Base-by-base conservation (phyloP, 2,797 vertebrate genomes). In the Ptychadena robeensis region DNA sequence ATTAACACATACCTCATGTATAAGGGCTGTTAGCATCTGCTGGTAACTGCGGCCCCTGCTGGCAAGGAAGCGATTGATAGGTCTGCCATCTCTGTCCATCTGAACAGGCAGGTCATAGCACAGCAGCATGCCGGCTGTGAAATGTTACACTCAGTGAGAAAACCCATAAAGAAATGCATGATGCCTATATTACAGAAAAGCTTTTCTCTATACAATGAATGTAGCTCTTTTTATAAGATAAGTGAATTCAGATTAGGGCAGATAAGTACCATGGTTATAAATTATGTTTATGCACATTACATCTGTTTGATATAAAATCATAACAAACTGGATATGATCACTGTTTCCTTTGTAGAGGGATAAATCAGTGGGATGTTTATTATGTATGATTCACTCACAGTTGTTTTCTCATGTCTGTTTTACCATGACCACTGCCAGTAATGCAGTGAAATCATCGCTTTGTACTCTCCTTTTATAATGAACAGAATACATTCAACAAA, bases 41-140 rank as follows among this genome's bases (percentile, higher is more conserved):
- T 97, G 97, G 92, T 94, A 98, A 87, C 82, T 96, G 83, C 95
- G 94, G 78, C 96, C 95, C 81, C 97, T 94, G 88, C 94, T 96
- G 82, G 92, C 82, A 64, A 98, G 94, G 84, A 98, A 95, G 22
- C 97, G 93, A 44, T 86, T 90, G 74, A 98, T 93, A 1, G 96
- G 95, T 77, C 92, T 95, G 34, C 97, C 96, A 5, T 96, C 95
- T 81, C 94, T 96, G 82, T 96, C 96, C 2, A 89, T 90, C 86
- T 97, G 97, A 48, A 94, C 86, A 0, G 97, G 95, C 72, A 99
- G 91, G 87, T 98, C 96, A 0, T 95, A 98, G 87, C 94, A 96
- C 14, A 96, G 92, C 83, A 99, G 91, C 89, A 99, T 93, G 9
- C 96, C 97, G 68, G 94, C 97, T 99, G 83, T 9, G 89, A 89